Conservation (phyloP, 2,888 invertebrate genomes). For the Idaea biselata region DNA sequence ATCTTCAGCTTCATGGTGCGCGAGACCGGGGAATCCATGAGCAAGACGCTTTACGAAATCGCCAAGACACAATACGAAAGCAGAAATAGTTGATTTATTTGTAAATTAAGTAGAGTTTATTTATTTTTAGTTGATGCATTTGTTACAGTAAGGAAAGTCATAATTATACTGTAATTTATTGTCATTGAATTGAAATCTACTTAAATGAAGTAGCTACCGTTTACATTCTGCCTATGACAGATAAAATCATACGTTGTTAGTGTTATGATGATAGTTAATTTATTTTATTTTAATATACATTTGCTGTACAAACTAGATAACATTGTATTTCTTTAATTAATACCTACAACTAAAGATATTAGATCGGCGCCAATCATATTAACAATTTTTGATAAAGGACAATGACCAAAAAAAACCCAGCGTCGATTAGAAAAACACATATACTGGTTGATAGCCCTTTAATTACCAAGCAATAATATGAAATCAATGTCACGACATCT, state of each 20-base stretch:
- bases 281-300: neutral
- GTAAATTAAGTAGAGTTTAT: neutral
- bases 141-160: neutral
- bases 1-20: constrained; percentile 84
- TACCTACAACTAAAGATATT: neutral
- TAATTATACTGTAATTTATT: neutral
- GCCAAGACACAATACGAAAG: constrained; percentile 60
- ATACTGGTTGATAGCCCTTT: too few relatives aligned
- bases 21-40: constrained; percentile 81
- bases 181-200: neutral
- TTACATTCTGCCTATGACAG: neutral
- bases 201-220: neutral
- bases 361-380: neutral
- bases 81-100: constrained; percentile 9
- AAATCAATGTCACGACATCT: too few relatives aligned
- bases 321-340: constrained; percentile 12
- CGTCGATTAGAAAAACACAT: too few relatives aligned
- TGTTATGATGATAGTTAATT: neutral
- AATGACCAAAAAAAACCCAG: too few relatives aligned
- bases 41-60: constrained; percentile 49
- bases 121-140: neutral
- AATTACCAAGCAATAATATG: too few relatives aligned
- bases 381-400: too few relatives aligned
- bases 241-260: neutral
- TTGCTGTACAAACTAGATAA: neutral